These are phyloP conservation scores for Mobula hypostoma DNA, from an alignment of 2,113 vertebrate genomes.

Conservation along the genomic window DNA sequence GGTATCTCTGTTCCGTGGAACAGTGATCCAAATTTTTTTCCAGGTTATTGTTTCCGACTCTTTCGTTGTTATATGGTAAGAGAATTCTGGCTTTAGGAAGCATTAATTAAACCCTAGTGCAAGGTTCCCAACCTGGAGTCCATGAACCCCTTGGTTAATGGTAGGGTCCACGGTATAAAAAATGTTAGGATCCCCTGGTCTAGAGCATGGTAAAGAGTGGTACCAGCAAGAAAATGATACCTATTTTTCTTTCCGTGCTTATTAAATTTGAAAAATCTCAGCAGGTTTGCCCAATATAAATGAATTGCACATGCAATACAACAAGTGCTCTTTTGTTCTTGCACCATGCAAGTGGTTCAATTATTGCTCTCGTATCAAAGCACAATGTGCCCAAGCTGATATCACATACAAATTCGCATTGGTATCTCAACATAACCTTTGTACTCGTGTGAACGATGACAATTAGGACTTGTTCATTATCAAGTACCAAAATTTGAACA, in stretches of 20 bases:
- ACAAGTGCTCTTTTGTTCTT: neutral
- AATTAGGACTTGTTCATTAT: neutral
- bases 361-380: neutral
- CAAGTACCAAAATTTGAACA: neutral
- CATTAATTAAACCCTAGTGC: neutral
- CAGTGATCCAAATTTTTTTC: neutral
- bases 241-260: neutral
- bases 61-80: neutral
- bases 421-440: neutral
- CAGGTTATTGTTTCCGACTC: neutral
- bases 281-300: neutral
- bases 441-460: neutral
- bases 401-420: neutral
- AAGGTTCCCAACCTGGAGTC: too few relatives aligned
- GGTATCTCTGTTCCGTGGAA: neutral
- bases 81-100: neutral
- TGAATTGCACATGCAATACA: neutral
- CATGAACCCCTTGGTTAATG: too few relatives aligned
- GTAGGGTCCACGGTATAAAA: too few relatives aligned
- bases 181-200: too few relatives aligned
- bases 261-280: neutral
- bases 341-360: neutral
- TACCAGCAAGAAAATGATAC: neutral
- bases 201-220: neutral
- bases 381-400: neutral